Evolutionary conservation across 92 coral and sea anemone species (phyloP).

Genomic region (Phymanthus crucifer): DNA sequence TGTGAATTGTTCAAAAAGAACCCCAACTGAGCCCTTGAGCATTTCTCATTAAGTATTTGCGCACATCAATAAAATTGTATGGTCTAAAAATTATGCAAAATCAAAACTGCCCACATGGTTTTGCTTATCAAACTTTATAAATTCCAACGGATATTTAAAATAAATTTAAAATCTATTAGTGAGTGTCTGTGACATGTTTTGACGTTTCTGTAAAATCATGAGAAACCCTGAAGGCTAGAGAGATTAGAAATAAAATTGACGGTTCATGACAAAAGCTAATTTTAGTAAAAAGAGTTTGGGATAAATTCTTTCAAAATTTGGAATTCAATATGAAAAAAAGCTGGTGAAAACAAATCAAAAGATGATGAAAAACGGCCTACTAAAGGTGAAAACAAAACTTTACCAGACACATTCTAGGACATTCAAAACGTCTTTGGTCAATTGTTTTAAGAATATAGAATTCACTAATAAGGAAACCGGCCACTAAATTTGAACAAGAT

Average conservation of each 20-base stretch:
- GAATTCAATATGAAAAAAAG: too few relatives aligned
- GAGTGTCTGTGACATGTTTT: not conserved
- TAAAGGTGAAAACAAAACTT: too few relatives aligned
- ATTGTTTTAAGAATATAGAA: not conserved
- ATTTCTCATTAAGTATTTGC: not conserved
- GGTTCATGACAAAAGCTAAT: too few relatives aligned
- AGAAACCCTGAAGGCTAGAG: not conserved
- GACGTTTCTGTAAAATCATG: not conserved
- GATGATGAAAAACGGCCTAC: too few relatives aligned
- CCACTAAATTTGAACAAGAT: not conserved
- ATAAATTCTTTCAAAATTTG: too few relatives aligned
- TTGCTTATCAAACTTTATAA: not conserved
- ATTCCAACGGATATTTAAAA: not conserved
- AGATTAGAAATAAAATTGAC: not conserved
- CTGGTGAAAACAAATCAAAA: too few relatives aligned
- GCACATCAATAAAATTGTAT: not conserved
- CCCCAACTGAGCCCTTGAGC: not conserved
- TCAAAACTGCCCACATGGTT: not conserved
- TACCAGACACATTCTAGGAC: too few relatives aligned
- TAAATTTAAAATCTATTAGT: not conserved
- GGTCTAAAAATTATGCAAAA: slow-evolving; percentile 8
- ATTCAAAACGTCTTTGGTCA: too few relatives aligned
- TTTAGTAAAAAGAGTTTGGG: too few relatives aligned
- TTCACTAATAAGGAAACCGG: not conserved
- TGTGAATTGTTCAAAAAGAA: not conserved